Conservation (phyloP, 2,888 invertebrate genomes). For the Cataglyphis altisquamis region DNA sequence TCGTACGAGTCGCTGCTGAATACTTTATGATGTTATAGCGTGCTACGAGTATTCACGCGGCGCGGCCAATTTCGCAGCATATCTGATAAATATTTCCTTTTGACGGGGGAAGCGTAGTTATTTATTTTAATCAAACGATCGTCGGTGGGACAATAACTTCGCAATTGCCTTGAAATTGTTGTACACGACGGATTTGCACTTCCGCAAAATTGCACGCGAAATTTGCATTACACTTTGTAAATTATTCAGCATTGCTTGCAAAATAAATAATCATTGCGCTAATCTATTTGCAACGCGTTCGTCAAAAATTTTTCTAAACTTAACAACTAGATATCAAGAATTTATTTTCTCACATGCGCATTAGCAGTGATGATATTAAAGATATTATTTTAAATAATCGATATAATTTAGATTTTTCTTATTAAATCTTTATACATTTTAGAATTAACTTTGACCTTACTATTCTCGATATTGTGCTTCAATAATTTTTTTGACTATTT, state of each 20-base stretch:
- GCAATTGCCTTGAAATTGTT: conserved; percentile 43
- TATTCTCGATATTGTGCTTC: not conserved
- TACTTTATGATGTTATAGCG: conserved; percentile 56
- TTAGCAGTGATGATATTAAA: not conserved
- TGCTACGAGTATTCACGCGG: conserved; percentile 47
- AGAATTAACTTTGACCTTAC: not conserved
- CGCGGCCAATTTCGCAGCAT: conserved; percentile 50
- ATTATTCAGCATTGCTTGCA: conserved; percentile 37
- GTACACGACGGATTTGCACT: conserved; percentile 35
- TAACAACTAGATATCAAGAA: not conserved
- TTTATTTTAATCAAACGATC: conserved; percentile 58
- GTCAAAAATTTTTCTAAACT: not conserved
- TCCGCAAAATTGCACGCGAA: conserved; percentile 45
- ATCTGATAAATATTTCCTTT: conserved; percentile 57
- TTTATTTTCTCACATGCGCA: not conserved
- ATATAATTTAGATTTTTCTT: not conserved
- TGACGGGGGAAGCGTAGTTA: conserved; percentile 51
- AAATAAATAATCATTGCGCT: conserved; percentile 18
- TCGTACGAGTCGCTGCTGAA: conserved; percentile 55
- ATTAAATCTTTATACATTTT: not conserved
- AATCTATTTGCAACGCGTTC: not conserved
- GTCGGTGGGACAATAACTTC: conserved; percentile 51
- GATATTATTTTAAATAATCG: not conserved
- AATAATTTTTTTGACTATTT: not conserved
- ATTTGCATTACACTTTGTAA: conserved; percentile 44